Evolutionary conservation across 2,797 vertebrate species (phyloP).

Genomic region (Steatocranus sp.): DNA sequence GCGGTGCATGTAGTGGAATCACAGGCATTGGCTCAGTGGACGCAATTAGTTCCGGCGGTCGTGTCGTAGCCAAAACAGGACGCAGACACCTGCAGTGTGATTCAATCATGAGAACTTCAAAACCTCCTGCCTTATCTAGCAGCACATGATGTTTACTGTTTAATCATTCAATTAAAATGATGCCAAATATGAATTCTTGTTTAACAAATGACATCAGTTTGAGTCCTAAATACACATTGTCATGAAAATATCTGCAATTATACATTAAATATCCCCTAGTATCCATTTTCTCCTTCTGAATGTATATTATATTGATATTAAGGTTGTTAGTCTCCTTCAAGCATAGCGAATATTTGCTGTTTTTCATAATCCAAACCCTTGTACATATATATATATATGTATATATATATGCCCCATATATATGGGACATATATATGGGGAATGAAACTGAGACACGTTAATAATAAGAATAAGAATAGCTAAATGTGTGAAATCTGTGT

Average conservation of each 20-base stretch:
- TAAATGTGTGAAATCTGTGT: not conserved
- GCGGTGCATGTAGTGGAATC: not conserved
- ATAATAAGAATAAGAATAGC: conserved; percentile 2
- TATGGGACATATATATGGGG: no score
- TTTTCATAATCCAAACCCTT: not conserved
- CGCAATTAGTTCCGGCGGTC: not conserved
- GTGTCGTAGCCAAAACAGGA: not conserved
- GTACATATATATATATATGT: accelerated
- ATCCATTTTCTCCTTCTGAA: not conserved
- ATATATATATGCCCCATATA: accelerated
- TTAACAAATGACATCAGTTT: not conserved
- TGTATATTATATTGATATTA: not conserved
- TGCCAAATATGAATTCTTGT: not conserved
- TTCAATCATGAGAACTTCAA: not conserved
- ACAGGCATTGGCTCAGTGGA: not conserved
- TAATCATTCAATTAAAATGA: not conserved
- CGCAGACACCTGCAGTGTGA: not conserved
- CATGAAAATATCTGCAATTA: not conserved
- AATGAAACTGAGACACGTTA: not conserved
- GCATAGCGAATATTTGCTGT: not conserved
- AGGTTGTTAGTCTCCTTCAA: not conserved
- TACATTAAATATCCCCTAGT: not conserved
- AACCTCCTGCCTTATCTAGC: not conserved
- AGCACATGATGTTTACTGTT: not conserved
- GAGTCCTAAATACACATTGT: not conserved